Conservation (phyloP, 2,797 vertebrate species). For the Takifugu rubripes region DNA sequence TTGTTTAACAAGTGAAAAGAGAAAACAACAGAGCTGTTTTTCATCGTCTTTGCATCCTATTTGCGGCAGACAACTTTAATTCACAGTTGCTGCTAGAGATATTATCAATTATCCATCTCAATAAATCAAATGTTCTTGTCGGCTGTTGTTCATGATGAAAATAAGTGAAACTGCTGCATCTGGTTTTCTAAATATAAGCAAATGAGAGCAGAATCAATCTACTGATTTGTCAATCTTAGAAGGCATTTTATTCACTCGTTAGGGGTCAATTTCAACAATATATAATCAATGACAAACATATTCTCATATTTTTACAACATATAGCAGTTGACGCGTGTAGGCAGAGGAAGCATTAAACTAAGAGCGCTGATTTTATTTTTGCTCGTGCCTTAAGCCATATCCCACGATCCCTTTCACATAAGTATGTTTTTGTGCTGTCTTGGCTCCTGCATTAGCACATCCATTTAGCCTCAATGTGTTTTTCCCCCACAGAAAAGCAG, state of each 20-base stretch:
- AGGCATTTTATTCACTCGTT: too few species aligned
- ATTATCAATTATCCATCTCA: too few species aligned
- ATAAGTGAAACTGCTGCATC: background rate
- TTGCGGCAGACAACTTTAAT: too few species aligned
- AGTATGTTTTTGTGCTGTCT: conserved; percentile 33
- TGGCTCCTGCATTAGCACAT: conserved; percentile 48
- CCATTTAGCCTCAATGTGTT: conserved; percentile 35
- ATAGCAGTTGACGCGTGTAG: background rate
- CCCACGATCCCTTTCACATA: conserved; percentile 28
- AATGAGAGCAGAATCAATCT: background rate
- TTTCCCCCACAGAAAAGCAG: conserved; percentile 56
- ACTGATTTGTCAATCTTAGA: background rate
- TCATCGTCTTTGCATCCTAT: too few species aligned
- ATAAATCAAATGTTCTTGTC: too few species aligned
- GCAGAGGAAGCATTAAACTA: background rate
- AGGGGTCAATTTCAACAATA: too few species aligned
- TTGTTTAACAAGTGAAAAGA: background rate
- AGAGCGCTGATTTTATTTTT: conserved; percentile 9
- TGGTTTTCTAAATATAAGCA: background rate
- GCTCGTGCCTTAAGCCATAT: conserved; percentile 22
- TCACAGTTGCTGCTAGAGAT: too few species aligned
- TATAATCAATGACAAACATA: too few species aligned
- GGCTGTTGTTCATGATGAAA: background rate
- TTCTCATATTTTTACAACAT: too few species aligned
- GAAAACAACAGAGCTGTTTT: too few species aligned